Base-by-base conservation (phyloP, 2,797 vertebrate species). In the Lagocephalus sceleratus region DNA sequence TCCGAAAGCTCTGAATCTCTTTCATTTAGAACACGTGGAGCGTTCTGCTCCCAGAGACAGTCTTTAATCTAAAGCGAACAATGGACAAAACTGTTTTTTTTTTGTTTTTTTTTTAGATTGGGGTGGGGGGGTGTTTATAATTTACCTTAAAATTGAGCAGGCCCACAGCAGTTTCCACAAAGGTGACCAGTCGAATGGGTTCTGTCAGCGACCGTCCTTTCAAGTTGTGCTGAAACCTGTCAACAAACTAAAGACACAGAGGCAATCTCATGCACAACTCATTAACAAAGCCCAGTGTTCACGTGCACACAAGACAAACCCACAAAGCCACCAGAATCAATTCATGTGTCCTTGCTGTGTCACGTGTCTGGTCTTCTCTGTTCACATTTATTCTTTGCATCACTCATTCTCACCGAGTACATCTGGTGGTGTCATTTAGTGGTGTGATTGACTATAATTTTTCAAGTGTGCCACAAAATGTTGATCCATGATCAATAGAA, bases 101-200 rank as follows among this genome's bases (percentile, higher is more conserved):
- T 42, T 9, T 42, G 7, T 16, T 39, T 16, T 85, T 71, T 43
- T 17, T 40, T 32, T 15, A n/a, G 12, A 12, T 1, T 35, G 38
- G 35, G 38, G 5, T 6, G 20, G 23, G 8, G 41, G 21, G 39
- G 78, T 72, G 67, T 81, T 81, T 71, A 54, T 82, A 74, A 86
- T 92, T 94, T 95, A 99, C 97, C 97, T 97, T 96, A 90, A 99
- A 95, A 93, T 95, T 95, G 84, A 99, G 95, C 85, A 99, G 92
- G 73, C 97, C 97, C 90, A 93, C 86, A 82, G 97, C 95, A 44
- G 93, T 98, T 93, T 99, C 97, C 92, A 99, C 97, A 91, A 98
- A 98, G 85, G 97, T 96, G 90, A 99, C 92, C 84, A 99, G 92
- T 89, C 95, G 92, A 82, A 99, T 83, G 80, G 95, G 95, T 75